Evolutionary conservation across 2,113 vertebrate species (phyloP), one percentile per base, ranked within the genome.

Genomic region (Perccottus glenii): DNA sequence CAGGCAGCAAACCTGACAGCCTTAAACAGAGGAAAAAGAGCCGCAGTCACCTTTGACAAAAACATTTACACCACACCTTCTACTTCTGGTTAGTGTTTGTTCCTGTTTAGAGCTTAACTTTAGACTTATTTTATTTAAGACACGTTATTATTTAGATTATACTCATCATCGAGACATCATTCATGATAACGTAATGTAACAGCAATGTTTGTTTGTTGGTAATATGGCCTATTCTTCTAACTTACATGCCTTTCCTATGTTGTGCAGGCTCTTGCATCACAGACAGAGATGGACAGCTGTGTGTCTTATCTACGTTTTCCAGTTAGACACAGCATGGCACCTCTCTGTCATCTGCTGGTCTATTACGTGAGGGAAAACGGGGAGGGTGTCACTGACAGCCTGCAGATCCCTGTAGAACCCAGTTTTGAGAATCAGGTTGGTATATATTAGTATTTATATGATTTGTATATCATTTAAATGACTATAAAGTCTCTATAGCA

Each of bases 361-460:
- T 98, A 93, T 86, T 97, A 98, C 0, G 92, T 97, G 55, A 85
- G 94, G 66, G 94, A 95, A 72, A 95, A 94, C 0, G 95, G 96
- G 0, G 96, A 98, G 81, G 96, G 96, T 0, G 93, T 98, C 40
- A 95, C 95, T 0, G 95, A 98, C 92, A 96, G 94, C 80, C 85
- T 96, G 51, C 95, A 95, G 82, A 90, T 98, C 68, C 43, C 92
- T 0, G 89, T 97, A 11, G 75, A 85, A 75, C 78, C 94, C 15
- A 86, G 89, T 74, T 96, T 96, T 35, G 94, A 97, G 83, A 96
- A 96, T 77, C 89, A 95, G 95, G 96, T 96, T 50, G 16, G 35
- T 57, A 16, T 9, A 58, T 43, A 11, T 43, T 11, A 3, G 42
- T 2, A 3, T 2, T 27, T 1, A 27, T 27, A 27, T 27, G 19